phyloP scores from a whole-genome alignment of 2,113 vertebrate genomes.

The Lipophrys pholis region DNA sequence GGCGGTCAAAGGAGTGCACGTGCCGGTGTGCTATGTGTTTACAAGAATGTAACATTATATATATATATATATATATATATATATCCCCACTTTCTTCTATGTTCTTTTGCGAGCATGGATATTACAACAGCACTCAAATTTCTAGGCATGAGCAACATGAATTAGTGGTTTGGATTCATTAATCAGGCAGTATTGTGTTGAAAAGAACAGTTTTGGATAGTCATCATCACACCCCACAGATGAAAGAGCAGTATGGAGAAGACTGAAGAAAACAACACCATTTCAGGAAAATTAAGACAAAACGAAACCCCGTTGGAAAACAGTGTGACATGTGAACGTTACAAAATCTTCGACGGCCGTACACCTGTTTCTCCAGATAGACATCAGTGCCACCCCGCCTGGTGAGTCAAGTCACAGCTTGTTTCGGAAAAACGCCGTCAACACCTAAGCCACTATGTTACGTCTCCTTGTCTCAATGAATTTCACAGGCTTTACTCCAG shows the following conservation, averaged over 20 bases:
- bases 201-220: neutral
- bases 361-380: conserved; percentile 57
- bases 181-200: conserved; percentile 52
- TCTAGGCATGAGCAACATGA: neutral
- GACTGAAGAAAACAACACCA: too few relatives aligned
- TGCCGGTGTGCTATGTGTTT: neutral
- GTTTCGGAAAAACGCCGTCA: conserved; percentile 8
- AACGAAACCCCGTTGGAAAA: too few relatives aligned
- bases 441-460: neutral
- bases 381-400: conserved; percentile 28
- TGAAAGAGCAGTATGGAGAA: neutral
- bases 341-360: conserved; percentile 7
- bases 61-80: too few relatives aligned
- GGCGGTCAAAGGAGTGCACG: neutral
- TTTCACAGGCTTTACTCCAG: conserved; percentile 11
- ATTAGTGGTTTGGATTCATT: conserved; percentile 7
- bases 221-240: neutral
- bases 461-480: conserved; percentile 6
- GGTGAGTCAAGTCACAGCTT: conserved; percentile 59
- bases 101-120: conserved; percentile 8
- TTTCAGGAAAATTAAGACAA: too few relatives aligned
- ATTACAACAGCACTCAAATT: conserved; percentile 24
- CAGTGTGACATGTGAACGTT: neutral
- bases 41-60: neutral
- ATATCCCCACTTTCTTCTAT: neutral